Evolutionary conservation across 2,888 invertebrate species (phyloP), one percentile per base, ranked within the genome.

Genomic region (Protophormia terraenovae): DNA sequence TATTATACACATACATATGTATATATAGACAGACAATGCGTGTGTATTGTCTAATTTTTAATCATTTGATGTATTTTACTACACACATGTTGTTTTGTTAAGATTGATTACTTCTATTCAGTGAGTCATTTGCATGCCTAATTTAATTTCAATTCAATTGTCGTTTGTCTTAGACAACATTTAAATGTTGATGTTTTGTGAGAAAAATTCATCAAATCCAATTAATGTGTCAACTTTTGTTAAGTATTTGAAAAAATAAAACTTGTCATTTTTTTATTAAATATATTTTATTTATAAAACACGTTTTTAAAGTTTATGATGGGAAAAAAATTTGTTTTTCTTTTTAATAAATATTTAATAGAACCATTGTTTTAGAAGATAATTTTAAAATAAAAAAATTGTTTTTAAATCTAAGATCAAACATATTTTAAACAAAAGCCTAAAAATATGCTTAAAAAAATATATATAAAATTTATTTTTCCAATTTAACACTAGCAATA

Each of bases 71-170:
- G 14, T 50, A n/a, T n/a, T n/a, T n/a, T n/a, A n/a, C 22, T 32
- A 8, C 19, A 41, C 8, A 3, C 27, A 29, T 12, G n/a, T 76
- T 62, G 50, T 78, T n/a, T 75, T 45, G 32, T 60, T 66, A 60
- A 66, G 35, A 45, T 79, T 79, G 67, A 60, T 53, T 69, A 64
- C 58, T 75, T 41, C 38, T 75, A 19, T 71, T 69, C 55, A 81
- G 55, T 41, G 41, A 76, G 69, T 58, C 78, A 82, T 69, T 82
- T 78, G 75, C 69, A 81, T 81, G 80, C 50, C 72, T 29, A 84
- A 83, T 84, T 79, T 84, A 72, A 81, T 66, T 53, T 81, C 45
- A 76, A 73, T 81, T 73, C 72, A 76, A 80, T 77, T 84, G 80
- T 84, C 76, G 69, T 53, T 72, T n/a, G n/a, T 24, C 38, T 79